Conservation (phyloP, 2,113 vertebrate genomes). For the Sinocyclocheilus rhinocerous region DNA sequence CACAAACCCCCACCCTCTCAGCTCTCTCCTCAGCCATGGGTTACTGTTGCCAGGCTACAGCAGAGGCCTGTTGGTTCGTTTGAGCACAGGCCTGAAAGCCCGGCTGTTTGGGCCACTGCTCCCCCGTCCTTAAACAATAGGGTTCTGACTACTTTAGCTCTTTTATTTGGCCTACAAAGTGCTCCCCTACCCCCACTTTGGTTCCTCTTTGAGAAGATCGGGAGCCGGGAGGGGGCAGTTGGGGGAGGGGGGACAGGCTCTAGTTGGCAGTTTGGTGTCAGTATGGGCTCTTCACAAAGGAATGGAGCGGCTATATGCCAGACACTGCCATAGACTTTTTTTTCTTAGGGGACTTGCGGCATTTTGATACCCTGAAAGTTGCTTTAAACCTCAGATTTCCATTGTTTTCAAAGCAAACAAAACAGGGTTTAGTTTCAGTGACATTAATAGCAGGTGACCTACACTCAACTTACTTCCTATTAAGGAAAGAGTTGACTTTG, state of each 20-base stretch:
- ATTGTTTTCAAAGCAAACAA: slow-evolving; percentile 19
- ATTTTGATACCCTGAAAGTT: slow-evolving; percentile 42
- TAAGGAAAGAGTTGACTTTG: background rate
- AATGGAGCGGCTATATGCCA: slow-evolving; percentile 59
- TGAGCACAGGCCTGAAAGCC: slow-evolving; percentile 78
- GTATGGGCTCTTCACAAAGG: slow-evolving; percentile 70
- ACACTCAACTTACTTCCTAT: slow-evolving; percentile 31
- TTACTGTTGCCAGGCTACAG: slow-evolving; percentile 83
- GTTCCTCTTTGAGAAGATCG: slow-evolving; percentile 74
- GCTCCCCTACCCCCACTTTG: slow-evolving; percentile 77
- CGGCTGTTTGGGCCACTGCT: slow-evolving; percentile 80
- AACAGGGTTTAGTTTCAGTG: slow-evolving; percentile 13
- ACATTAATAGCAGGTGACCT: slow-evolving; percentile 40
- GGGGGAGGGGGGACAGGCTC: slow-evolving; percentile 60
- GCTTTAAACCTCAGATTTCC: slow-evolving; percentile 11
- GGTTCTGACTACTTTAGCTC: slow-evolving; percentile 82
- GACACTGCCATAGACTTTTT: slow-evolving; percentile 44
- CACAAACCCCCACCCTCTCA: slow-evolving; percentile 64
- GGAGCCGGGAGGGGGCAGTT: slow-evolving; percentile 64
- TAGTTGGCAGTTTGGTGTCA: slow-evolving; percentile 77
- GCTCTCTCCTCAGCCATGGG: slow-evolving; percentile 73
- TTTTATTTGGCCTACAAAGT: slow-evolving; percentile 83
- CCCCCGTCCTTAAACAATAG: slow-evolving; percentile 77
- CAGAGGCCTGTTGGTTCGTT: slow-evolving; percentile 76
- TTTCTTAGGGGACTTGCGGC: slow-evolving; percentile 47